phyloP scores from a whole-genome alignment of 2,797 vertebrate species.

The Galago senegalensis region DNA sequence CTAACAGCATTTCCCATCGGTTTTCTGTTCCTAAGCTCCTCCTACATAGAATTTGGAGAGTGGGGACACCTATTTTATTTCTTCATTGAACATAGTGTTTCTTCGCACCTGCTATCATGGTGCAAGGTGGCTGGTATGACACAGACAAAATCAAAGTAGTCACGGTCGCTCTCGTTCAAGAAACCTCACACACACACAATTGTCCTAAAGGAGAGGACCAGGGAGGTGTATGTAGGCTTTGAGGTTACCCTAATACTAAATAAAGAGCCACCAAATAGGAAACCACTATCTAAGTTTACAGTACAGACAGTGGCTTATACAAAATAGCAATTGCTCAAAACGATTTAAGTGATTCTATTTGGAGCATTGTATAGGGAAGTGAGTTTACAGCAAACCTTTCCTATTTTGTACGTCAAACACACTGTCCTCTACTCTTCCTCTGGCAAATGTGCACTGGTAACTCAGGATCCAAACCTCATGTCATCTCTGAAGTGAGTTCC shows the following conservation, averaged over 20 bases:
- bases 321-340: neutral
- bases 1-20: accelerated
- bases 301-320: no score
- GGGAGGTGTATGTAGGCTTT: neutral
- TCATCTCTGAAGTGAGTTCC: neutral
- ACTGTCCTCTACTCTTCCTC: neutral
- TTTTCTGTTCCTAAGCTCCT: neutral
- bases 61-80: neutral
- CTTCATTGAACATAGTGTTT: neutral
- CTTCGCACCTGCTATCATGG: neutral
- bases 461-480: neutral
- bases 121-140: accelerated
- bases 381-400: neutral
- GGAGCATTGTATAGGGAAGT: neutral
- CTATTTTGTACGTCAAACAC: neutral
- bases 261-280: neutral
- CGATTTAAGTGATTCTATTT: neutral
- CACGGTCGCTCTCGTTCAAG: neutral
- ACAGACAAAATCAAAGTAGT: neutral
- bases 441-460: neutral
- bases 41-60: neutral
- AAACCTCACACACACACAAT: neutral
- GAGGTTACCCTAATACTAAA: neutral
- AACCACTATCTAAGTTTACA: neutral
- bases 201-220: neutral